Conservation (phyloP, 2,888 invertebrate species). For the Oscheius myriophilus region DNA sequence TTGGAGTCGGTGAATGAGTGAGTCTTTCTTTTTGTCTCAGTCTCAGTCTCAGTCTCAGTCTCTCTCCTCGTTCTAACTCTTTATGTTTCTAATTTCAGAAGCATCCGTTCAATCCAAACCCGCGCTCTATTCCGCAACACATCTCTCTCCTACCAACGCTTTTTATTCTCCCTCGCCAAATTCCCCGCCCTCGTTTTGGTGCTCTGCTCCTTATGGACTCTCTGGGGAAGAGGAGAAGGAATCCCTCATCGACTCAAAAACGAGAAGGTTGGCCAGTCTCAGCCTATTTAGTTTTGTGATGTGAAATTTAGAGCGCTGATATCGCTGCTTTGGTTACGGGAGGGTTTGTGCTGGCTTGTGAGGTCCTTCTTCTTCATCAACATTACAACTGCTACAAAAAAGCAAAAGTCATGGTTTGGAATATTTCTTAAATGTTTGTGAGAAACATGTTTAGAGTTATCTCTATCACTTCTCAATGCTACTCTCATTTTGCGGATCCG, state of each 20-base stretch:
- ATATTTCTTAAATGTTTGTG: not conserved
- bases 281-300: not conserved
- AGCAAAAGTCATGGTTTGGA: constrained; percentile 26
- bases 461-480: constrained; percentile 27
- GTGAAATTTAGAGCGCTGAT: constrained; percentile 15
- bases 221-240: constrained; percentile 33
- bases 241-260: not conserved
- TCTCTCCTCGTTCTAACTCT: not conserved
- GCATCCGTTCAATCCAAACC: constrained; percentile 12
- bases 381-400: constrained; percentile 30
- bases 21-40: not conserved
- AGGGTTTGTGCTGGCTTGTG: constrained; percentile 16
- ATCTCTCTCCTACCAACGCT: constrained; percentile 27
- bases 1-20: constrained; percentile 15
- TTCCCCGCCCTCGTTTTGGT: constrained; percentile 29
- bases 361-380: constrained; percentile 27
- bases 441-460: constrained; percentile 10
- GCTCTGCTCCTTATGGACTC: constrained; percentile 21
- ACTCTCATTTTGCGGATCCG: constrained; percentile 18
- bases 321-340: constrained; percentile 27
- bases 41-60: too few species aligned
- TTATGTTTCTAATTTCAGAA: constrained; percentile 23
- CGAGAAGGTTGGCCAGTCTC: not conserved
- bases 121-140: constrained; percentile 25
- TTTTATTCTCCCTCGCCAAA: constrained; percentile 25